phyloP scores from a whole-genome alignment of 2,797 vertebrate species.

The Gobionotothen gibberifrons region DNA sequence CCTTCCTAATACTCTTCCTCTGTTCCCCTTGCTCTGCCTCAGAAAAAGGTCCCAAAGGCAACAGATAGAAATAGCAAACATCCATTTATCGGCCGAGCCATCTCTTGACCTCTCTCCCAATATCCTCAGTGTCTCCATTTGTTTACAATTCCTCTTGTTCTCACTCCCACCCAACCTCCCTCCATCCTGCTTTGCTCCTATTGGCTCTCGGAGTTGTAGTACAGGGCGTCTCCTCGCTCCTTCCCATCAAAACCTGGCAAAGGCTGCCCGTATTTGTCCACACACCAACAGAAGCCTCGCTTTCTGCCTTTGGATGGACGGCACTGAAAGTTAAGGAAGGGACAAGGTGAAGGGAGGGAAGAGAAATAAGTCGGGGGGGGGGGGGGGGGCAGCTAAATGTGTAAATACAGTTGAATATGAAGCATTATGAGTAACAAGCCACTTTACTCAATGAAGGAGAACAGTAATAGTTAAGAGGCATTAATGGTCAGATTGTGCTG shows the following conservation, averaged over 20 bases:
- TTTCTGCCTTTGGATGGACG: conserved; percentile 95
- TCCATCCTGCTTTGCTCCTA: conserved; percentile 68
- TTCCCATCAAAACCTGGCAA: conserved; percentile 89
- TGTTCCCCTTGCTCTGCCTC: conserved; percentile 61
- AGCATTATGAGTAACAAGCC: conserved; percentile 60
- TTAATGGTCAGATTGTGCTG: conserved; percentile 79
- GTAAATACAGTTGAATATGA: conserved; percentile 56
- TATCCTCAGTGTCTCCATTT: conserved; percentile 75
- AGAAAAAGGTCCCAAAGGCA: conserved; percentile 71
- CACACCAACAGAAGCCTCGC: conserved; percentile 96
- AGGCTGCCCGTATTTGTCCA: conserved; percentile 95
- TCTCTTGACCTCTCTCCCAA: conserved; percentile 76
- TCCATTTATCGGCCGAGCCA: conserved; percentile 73
- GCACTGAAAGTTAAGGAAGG: conserved; percentile 83
- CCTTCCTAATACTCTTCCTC: conserved; percentile 53
- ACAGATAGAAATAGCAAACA: conserved; percentile 76
- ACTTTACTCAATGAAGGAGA: conserved; percentile 69
- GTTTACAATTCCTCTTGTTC: conserved; percentile 72
- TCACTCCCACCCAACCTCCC: conserved; percentile 58
- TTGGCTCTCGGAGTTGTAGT: conserved; percentile 86
- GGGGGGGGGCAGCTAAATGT: conserved; percentile 23
- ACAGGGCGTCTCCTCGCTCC: conserved; percentile 88
- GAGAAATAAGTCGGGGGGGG: not conserved
- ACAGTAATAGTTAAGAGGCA: conserved; percentile 71
- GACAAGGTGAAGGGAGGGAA: conserved; percentile 48